A percentile compares a stretch with the other conserved stretches of the same genome.
Conservation (phyloP, 2,113 vertebrate genomes). For the Balaenoptera acutorostrata region DNA sequence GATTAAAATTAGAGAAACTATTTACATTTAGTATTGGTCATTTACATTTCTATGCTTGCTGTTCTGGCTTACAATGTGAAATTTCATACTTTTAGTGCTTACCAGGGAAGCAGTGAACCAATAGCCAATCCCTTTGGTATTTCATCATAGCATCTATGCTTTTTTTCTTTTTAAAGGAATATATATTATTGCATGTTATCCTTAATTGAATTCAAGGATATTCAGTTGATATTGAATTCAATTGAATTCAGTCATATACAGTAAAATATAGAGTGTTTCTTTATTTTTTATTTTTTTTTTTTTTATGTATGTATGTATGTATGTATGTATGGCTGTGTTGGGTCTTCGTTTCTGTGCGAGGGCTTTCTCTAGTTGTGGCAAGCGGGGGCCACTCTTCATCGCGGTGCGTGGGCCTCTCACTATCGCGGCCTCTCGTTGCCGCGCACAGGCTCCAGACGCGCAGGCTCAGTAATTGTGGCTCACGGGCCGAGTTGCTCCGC, state of each 20-base stretch:
- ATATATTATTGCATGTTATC: not conserved
- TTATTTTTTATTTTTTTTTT: too few species aligned
- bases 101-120: not conserved
- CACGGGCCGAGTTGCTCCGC: too few species aligned
- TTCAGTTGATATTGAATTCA: not conserved
- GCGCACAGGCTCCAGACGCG: too few species aligned
- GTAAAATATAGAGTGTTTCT: not conserved
- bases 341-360: too few species aligned
- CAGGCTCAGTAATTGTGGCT: too few species aligned
- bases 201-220: constrained; percentile 3
- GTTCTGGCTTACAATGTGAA: not conserved
- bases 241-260: not conserved
- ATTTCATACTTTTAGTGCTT: not conserved
- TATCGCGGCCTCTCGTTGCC: too few species aligned
- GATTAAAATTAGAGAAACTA: not conserved
- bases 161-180: not conserved
- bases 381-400: too few species aligned
- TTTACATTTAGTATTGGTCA: not conserved
- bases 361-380: too few species aligned
- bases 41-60: not conserved
- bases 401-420: too few species aligned
- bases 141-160: not conserved
- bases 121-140: not conserved
- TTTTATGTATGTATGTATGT: too few species aligned
- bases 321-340: too few species aligned